These are phyloP conservation scores for Thalassarche chlororhynchos DNA, from an alignment of 2,113 vertebrate species.

Conservation along the genomic window DNA sequence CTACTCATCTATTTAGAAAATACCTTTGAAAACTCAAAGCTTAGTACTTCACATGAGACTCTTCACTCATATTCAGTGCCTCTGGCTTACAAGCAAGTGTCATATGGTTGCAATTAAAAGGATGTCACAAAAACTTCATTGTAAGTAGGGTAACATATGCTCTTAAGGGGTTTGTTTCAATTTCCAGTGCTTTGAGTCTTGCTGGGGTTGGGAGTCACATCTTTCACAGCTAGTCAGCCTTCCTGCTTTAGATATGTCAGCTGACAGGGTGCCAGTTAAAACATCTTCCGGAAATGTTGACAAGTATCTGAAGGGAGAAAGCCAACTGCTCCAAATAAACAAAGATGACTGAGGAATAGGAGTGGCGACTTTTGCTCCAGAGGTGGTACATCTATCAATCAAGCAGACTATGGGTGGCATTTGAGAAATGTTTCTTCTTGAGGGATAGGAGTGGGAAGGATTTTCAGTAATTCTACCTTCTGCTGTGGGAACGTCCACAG, in stretches of 20 bases:
- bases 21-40: background rate
- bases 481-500: background rate
- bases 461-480: background rate
- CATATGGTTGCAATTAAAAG: conserved; percentile 63
- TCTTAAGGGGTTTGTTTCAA: conserved; percentile 34
- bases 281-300: conserved; percentile 69
- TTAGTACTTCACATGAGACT: background rate
- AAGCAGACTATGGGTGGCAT: conserved; percentile 9
- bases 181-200: conserved; percentile 53
- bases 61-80: conserved; percentile 29
- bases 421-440: conserved; percentile 28
- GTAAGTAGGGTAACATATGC: conserved; percentile 33
- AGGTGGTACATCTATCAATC: conserved; percentile 26
- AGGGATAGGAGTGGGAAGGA: background rate
- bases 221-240: conserved; percentile 68
- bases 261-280: conserved; percentile 75
- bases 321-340: conserved; percentile 60
- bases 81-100: conserved; percentile 57
- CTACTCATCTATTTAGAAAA: background rate
- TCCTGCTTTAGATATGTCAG: conserved; percentile 50
- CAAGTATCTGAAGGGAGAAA: conserved; percentile 63
- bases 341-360: conserved; percentile 28
- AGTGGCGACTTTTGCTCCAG: conserved; percentile 48
- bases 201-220: conserved; percentile 35
- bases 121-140: conserved; percentile 44